Percentiles rank a stretch among this genome's conserved stretches.
Conservation (phyloP, 2,113 vertebrate genomes). For the Nicator chloris region DNA sequence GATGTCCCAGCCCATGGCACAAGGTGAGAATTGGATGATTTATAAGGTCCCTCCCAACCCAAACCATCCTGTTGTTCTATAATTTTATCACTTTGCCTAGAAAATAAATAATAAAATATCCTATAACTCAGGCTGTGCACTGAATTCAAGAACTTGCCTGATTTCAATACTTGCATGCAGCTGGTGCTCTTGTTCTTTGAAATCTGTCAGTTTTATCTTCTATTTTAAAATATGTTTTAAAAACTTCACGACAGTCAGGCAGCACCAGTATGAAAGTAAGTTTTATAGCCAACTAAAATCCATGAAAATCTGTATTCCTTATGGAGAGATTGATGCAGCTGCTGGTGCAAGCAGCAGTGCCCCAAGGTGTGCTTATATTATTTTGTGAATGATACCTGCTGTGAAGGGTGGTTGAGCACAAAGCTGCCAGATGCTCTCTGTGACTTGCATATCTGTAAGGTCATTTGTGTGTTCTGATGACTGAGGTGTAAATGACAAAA, state of each 20-base stretch:
- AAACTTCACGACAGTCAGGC: background rate
- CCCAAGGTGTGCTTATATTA: background rate
- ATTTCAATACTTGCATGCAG: background rate
- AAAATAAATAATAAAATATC: background rate
- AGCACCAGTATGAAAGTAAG: background rate
- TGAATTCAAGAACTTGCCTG: background rate
- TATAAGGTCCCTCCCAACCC: background rate
- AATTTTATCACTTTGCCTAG: background rate
- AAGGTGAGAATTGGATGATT: background rate
- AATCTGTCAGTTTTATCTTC: background rate
- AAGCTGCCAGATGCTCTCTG: constrained; percentile 35
- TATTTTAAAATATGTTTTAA: background rate
- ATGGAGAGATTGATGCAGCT: background rate
- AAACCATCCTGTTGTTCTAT: background rate
- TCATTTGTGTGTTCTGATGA: background rate
- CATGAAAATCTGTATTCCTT: background rate
- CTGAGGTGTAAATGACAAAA: background rate
- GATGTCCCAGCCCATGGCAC: background rate
- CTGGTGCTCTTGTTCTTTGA: background rate
- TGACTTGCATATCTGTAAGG: constrained; percentile 11
- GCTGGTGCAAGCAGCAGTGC: background rate
- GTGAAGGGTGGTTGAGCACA: background rate
- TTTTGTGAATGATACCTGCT: background rate
- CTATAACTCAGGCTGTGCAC: background rate
- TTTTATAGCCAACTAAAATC: background rate